These are phyloP conservation scores for Vandiemenella viatica DNA, from an alignment of 2,888 invertebrate genomes.

Conservation along the genomic window DNA sequence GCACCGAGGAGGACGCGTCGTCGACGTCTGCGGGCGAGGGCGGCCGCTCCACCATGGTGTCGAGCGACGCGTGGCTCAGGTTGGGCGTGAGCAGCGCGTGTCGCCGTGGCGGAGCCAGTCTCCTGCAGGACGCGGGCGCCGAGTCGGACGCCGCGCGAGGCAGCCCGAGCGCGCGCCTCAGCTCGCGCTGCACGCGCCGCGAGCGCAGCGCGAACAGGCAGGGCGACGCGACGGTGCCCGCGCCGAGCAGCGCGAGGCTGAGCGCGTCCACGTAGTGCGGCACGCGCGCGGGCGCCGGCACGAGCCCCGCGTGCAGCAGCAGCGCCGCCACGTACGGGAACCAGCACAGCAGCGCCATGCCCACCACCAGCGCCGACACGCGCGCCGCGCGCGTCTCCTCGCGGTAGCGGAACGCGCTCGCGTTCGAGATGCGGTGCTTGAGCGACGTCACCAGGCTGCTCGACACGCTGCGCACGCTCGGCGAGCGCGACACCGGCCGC, in stretches of 20 bases:
- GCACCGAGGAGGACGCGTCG: not conserved
- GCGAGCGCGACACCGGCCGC: not conserved
- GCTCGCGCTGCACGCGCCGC: slow-evolving; percentile 43
- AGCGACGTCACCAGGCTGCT: slow-evolving; percentile 48
- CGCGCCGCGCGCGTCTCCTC: slow-evolving; percentile 82
- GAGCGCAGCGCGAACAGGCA: slow-evolving; percentile 64
- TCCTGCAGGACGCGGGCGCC: slow-evolving; percentile 29
- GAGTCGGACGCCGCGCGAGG: slow-evolving; percentile 17
- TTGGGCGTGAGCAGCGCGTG: not conserved
- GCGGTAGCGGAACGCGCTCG: slow-evolving; percentile 66
- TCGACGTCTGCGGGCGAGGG: not conserved
- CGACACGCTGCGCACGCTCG: not conserved
- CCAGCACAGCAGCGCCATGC: slow-evolving; percentile 47
- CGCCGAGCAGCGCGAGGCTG: slow-evolving; percentile 32
- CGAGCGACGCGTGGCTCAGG: not conserved
- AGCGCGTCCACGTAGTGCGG: slow-evolving; percentile 24
- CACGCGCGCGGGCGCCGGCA: slow-evolving; percentile 18
- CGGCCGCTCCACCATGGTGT: not conserved
- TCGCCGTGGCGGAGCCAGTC: slow-evolving; percentile 30
- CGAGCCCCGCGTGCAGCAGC: slow-evolving; percentile 27
- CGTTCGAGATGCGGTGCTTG: slow-evolving; percentile 67
- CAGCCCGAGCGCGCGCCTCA: slow-evolving; percentile 35
- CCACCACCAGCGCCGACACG: slow-evolving; percentile 63
- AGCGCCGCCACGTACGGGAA: slow-evolving; percentile 32
- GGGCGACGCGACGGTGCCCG: slow-evolving; percentile 51